These are phyloP conservation scores for Orussus abietinus DNA, from an alignment of 1,140 invertebrate genomes.

Conservation along the genomic window DNA sequence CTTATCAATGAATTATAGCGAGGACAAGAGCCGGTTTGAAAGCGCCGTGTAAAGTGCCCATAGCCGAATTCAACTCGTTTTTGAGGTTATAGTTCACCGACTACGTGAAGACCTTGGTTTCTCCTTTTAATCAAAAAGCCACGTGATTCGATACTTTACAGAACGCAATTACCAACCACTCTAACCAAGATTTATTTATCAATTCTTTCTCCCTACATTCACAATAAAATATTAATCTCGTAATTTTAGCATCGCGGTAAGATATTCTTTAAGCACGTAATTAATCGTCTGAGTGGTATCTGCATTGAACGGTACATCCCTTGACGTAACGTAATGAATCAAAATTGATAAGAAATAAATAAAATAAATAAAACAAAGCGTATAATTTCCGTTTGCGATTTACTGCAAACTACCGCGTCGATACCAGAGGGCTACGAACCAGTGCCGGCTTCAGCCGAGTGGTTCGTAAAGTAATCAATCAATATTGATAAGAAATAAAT, in stretches of 20 bases:
- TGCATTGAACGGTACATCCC: no score
- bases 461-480: no score
- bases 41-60: neutral
- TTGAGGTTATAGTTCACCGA: neutral
- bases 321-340: no score
- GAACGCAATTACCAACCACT: neutral
- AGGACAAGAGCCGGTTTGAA: neutral
- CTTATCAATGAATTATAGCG: neutral
- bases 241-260: no score
- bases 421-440: conserved; percentile 3
- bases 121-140: neutral
- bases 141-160: neutral
- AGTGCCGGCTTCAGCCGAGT: conserved; percentile 1
- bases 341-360: no score
- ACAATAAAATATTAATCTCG: no score
- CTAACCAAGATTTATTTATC: neutral
- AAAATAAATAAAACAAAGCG: no score
- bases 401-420: conserved; percentile 21
- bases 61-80: neutral
- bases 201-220: neutral
- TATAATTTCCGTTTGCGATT: conserved; percentile 15
- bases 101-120: neutral
- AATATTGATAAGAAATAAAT: no score
- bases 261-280: no score
- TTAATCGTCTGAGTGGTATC: no score